These are phyloP conservation scores for Perdita meconis DNA, from an alignment of 2,888 invertebrate genomes.

Conservation along the genomic window DNA sequence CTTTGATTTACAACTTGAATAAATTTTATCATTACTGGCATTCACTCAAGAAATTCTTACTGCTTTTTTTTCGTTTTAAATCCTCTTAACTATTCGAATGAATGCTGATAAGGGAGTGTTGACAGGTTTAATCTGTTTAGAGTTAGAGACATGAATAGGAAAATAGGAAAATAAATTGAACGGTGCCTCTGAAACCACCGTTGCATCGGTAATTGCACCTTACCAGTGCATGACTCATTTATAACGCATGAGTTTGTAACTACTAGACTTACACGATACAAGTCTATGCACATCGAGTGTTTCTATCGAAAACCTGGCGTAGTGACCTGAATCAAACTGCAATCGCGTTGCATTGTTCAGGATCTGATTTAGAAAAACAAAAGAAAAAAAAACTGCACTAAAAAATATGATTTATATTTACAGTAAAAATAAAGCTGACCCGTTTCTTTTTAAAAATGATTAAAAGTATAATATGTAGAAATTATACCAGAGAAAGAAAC, in stretches of 20 bases:
- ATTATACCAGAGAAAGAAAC: background rate
- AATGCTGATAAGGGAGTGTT: conserved; percentile 10
- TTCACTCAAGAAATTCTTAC: background rate
- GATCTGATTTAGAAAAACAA: no score
- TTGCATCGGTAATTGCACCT: conserved; percentile 65
- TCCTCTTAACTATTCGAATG: background rate
- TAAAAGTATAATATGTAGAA: background rate
- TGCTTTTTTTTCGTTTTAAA: background rate
- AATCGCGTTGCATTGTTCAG: no score
- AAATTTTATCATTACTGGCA: background rate
- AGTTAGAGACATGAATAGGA: background rate
- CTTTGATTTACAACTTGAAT: no score
- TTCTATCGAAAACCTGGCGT: conserved; percentile 7
- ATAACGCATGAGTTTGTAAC: conserved; percentile 47
- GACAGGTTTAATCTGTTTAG: conserved; percentile 18
- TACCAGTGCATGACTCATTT: conserved; percentile 68
- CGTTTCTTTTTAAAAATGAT: background rate
- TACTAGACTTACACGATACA: conserved; percentile 13
- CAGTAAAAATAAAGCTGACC: background rate
- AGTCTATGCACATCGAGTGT: background rate
- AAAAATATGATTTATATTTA: no score
- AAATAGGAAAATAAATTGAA: conserved; percentile 37
- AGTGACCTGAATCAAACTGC: no score
- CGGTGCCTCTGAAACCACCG: conserved; percentile 56
- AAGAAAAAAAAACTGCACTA: background rate